Evolutionary conservation across 2,797 vertebrate species (phyloP), one percentile per base, ranked within the genome.

Genomic region (Crocidura indochinensis): DNA sequence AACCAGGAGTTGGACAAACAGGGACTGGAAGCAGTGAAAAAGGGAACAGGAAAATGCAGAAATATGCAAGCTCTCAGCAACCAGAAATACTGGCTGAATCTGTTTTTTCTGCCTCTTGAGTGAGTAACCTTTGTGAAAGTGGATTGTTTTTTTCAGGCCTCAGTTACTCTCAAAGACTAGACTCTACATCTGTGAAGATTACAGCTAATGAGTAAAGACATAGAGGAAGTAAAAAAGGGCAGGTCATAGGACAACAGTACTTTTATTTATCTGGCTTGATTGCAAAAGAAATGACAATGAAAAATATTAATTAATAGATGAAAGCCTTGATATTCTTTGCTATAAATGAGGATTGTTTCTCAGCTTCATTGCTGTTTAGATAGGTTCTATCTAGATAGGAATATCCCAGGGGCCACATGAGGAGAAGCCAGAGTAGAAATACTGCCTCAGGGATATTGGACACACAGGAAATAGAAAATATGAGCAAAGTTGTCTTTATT

Each of bases 321-420:
- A 0, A 53, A 17, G 51, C 51, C 51, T 17, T 17, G 17, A 56
- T 49, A 49, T 27, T 38, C 62, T 74, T 68, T 71, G 8, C 20
- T 24, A 20, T n/a, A 27, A 78, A 51, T 31, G 47, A 64, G 46
- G 15, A 4, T 10, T 38, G 22, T n/a, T 69, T 38, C 38, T 38
- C 11, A 51, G 47, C 7, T 56, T 64, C 8, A 2, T 7, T 10
- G 10, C 8, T 64, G 38, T 38, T 38, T 38, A 38, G 38, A 38
- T 38, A 38, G 38, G 38, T 38, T 38, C 38, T 38, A 38, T 38
- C 38, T 38, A 38, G 38, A 38, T 38, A 15, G 81, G 26, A 47
- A 5, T 1, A 15, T 17, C 1, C 1, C 0, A 0, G 0, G 24
- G 51, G 46, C 51, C 38, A 15, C 38, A 6, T 0, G 1, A 38